phyloP scores from a whole-genome alignment of 2,888 invertebrate genomes.

The Scelioninae gen. 1 region DNA sequence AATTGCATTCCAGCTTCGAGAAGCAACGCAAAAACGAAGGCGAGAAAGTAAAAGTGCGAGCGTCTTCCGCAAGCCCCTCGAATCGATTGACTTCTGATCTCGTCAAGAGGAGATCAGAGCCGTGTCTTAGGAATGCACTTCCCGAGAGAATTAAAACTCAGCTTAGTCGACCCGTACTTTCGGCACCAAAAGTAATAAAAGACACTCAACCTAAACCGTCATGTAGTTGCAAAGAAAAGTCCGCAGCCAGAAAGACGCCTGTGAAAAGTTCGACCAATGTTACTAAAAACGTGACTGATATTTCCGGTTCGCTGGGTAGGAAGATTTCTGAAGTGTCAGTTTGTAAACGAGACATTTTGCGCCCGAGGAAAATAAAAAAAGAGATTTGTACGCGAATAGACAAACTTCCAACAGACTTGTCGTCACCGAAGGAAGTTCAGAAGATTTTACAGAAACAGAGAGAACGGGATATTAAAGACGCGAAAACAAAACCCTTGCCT shows the following conservation, averaged over 20 bases:
- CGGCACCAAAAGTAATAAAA: slow-evolving; percentile 63
- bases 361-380: slow-evolving; percentile 74
- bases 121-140: slow-evolving; percentile 69
- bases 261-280: slow-evolving; percentile 65
- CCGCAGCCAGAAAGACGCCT: slow-evolving; percentile 48
- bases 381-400: slow-evolving; percentile 80
- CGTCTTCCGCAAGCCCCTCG: slow-evolving; percentile 72
- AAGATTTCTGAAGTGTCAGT: slow-evolving; percentile 48
- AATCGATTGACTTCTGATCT: slow-evolving; percentile 61
- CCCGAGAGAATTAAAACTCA: slow-evolving; percentile 55
- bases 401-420: slow-evolving; percentile 85
- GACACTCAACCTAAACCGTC: slow-evolving; percentile 35
- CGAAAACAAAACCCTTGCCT: slow-evolving; percentile 73
- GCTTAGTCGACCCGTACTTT: too few relatives aligned
- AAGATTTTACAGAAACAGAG: slow-evolving; percentile 76
- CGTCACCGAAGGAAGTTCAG: slow-evolving; percentile 85
- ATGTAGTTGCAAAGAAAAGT: slow-evolving; percentile 63
- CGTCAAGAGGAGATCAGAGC: slow-evolving; percentile 72
- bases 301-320: slow-evolving; percentile 16
- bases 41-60: slow-evolving; percentile 69
- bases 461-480: slow-evolving; percentile 70
- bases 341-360: slow-evolving; percentile 62
- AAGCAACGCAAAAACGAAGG: too few relatives aligned
- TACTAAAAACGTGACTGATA: slow-evolving; percentile 42
- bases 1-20: slow-evolving; percentile 87